A percentile compares a stretch with the other conserved stretches of the same genome.
These are phyloP conservation scores for Ciconia boyciana DNA, from an alignment of 2,113 vertebrate genomes.

Conservation along the genomic window DNA sequence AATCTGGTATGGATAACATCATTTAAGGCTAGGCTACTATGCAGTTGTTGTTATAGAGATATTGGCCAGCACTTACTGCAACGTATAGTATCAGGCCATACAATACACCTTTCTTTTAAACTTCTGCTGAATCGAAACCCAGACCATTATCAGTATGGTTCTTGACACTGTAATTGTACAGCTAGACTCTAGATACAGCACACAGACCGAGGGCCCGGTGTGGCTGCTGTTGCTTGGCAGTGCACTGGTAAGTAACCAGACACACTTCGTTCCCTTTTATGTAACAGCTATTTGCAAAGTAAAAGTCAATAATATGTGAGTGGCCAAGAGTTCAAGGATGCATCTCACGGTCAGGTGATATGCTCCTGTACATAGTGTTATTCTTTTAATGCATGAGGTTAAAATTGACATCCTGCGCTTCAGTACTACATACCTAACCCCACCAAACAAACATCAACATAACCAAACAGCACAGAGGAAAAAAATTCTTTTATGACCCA, in stretches of 20 bases:
- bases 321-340: not conserved
- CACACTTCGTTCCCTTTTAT: not conserved
- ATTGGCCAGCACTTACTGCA: not conserved
- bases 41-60: not conserved
- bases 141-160: not conserved
- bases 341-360: not conserved
- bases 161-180: not conserved
- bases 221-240: not conserved
- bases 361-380: not conserved
- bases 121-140: not conserved
- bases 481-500: not conserved
- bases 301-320: not conserved
- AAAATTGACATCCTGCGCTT: not conserved
- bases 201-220: accelerated
- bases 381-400: not conserved
- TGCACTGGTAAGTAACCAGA: accelerated
- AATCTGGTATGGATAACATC: not conserved
- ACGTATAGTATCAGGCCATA: not conserved
- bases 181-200: not conserved
- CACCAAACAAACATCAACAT: not conserved
- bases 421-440: not conserved
- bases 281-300: not conserved
- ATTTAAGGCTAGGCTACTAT: not conserved
- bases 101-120: not conserved
- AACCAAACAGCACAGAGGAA: not conserved